Evolutionary conservation across 2,797 vertebrate species (phyloP), one percentile per base, ranked within the genome.

Genomic region (Oreochromis grahami): DNA sequence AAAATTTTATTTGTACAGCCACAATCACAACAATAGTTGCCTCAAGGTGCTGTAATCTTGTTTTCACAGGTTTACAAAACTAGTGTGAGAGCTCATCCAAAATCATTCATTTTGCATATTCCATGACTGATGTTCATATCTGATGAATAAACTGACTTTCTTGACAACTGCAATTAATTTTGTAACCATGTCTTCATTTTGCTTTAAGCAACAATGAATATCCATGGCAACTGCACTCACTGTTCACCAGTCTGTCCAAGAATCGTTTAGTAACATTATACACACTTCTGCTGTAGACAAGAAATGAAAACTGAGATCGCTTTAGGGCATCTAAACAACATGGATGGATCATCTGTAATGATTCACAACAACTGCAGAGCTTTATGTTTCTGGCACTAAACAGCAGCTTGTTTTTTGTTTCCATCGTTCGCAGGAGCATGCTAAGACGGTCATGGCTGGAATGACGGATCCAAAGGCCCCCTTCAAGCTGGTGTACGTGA

Each of bases 401-500:
- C 1, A 0, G 4, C 41, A 48, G 41, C 41, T 29, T 29, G 41
- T 45, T 1, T 72, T 17, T 43, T 60, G 17, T 7, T 48, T n/a
- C 8, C 34, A 74, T 7, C 36, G 32, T 51, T 29, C 12, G 2
- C 32, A 93, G 98, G 98, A 98, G 13, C 97, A 99, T 0, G 94
- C 97, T 21, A 99, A 98, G 83, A 96, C 83, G 55, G 96, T 99
- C 51, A 95, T 99, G 88, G 91, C 92, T 0, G 98, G 97, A 81
- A 97, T 99, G 97, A 95, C 93, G 0, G 95, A 98, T 78, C 95
- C 87, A 45, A 95, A 95, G 41, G 93, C 96, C 0, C 92, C 96
- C 0, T 96, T 99, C 87, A 99, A 98, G 86, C 96, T 99, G n/a
- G 74, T 99, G 74, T 99, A 99, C 5, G 98, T 99, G 81, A 99